Base-by-base conservation (phyloP, 1,140 invertebrate species). In the Phocides pigmalion region DNA sequence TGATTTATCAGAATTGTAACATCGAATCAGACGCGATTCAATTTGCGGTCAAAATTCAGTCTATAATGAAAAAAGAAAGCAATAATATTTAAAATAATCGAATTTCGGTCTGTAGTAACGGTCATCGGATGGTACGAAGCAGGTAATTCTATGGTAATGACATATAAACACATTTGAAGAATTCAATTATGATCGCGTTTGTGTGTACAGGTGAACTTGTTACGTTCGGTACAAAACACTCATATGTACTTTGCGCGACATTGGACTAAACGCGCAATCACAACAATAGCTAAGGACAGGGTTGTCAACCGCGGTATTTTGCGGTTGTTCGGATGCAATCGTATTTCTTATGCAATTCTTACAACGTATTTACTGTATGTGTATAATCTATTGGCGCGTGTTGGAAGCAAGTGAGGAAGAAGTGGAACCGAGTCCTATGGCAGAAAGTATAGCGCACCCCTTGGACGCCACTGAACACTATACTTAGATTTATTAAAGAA, bases 181-280 rank as follows among this genome's bases (percentile, higher is more conserved):
- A 49, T 22, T 53, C n/a, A 53, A 39, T 53, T 53, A 53, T 39
- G 15, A 20, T 37, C 32, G 35, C 50, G 16, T 53, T 9, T 53
- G 4, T 53, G 32, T 53, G 28, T 22, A 39, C 50, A 39, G 50
- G 35, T 53, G 50, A 39, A 39, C 50, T 58, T 64, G 47, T 58
- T 67, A 68, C 59, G 66, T 65, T 50, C 42, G 15, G 42, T 59
- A 47, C 44, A 63, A 74, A 74, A 68, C 69, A 66, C 58, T 69
- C 50, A 37, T 66, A 56, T 50, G 68, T 72, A 73, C 67, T 79
- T 72, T 70, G 70, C 62, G 76, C 79, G 81, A 77, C 82, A 89
- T 87, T 89, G 84, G 85, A 81, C 76, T 75, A 73, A 79, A 77
- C 79, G 80, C 70, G 74, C 82, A 77, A 84, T 82, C 79, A 81